Evolutionary conservation across 2,888 invertebrate genomes (phyloP), one percentile per base, ranked within the genome.

Genomic region (Loripinus fragilis): DNA sequence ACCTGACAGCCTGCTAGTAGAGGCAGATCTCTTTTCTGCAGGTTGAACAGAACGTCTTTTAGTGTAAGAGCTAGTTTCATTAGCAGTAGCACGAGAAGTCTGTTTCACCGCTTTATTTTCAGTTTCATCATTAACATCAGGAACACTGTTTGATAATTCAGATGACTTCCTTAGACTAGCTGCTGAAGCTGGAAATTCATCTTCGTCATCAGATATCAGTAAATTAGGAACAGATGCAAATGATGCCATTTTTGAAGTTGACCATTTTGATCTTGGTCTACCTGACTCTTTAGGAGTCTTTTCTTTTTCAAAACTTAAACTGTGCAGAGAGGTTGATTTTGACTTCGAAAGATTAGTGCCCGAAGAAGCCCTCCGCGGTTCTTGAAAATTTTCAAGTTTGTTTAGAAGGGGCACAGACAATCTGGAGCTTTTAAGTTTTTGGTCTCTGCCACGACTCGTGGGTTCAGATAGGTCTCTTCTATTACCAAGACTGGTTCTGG

Each of bases 141-240:
- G 83, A 10, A 86, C 86, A 75, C 86, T 87, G 15, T 73, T 69
- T 7, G 38, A 67, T 67, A 41, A 23, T 67, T 85, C 81, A 8
- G 82, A 71, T 20, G 81, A 67, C 35, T 67, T 35, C 12, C 64
- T 60, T 10, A 88, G 81, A 66, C 85, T 87, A n/a, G 82, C 83
- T 45, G 38, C 76, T 35, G 71, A 20, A 8, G 73, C 70, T 0
- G 75, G 68, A 20, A 78, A 76, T n/a, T 85, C 83, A 33, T 78
- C 80, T 42, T 79, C 83, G 45, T 87, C 86, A 35, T 84, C 80
- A 20, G 76, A 76, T 23, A 65, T 70, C 0, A 81, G 65, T 35
- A 90, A 77, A 71, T 89, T 87, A 33, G 90, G 89, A 3, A 87
- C 87, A 28, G 90, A 90, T 5, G 87, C 83, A 78, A 85, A 79